Conservation (phyloP, 2,797 vertebrate genomes). For the Melanotaenia trifasciata region DNA sequence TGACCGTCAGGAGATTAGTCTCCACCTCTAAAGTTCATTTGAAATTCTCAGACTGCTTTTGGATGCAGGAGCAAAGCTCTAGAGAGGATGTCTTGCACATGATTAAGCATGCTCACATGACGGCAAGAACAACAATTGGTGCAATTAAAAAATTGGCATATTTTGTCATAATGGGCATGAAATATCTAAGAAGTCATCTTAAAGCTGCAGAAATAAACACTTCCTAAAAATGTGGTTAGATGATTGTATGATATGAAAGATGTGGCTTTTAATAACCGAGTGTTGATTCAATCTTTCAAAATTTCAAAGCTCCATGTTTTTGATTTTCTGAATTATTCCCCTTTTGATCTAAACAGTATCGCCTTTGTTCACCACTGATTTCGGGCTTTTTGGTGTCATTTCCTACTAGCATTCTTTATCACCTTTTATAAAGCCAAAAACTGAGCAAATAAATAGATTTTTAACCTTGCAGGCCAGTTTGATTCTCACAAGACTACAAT, state of each 20-base stretch:
- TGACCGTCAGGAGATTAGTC: slow-evolving; percentile 26
- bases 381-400: not conserved
- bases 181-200: not conserved
- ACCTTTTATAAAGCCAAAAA: not conserved
- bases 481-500: not conserved
- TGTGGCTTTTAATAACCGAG: not conserved
- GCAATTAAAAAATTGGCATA: not conserved
- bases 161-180: not conserved
- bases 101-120: not conserved
- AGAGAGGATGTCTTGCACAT: not conserved
- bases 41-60: slow-evolving; percentile 3
- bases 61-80: slow-evolving; percentile 6
- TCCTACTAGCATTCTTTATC: not conserved
- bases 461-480: not conserved
- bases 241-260: not conserved
- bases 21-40: slow-evolving; percentile 6
- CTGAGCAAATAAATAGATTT: not conserved
- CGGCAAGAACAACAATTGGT: not conserved
- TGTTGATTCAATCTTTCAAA: not conserved
- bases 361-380: slow-evolving; percentile 2
- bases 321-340: not conserved
- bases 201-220: not conserved
- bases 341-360: not conserved
- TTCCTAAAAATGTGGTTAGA: not conserved
- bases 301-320: not conserved